phyloP scores from a whole-genome alignment of 2,113 vertebrate genomes.

The Alces alces region DNA sequence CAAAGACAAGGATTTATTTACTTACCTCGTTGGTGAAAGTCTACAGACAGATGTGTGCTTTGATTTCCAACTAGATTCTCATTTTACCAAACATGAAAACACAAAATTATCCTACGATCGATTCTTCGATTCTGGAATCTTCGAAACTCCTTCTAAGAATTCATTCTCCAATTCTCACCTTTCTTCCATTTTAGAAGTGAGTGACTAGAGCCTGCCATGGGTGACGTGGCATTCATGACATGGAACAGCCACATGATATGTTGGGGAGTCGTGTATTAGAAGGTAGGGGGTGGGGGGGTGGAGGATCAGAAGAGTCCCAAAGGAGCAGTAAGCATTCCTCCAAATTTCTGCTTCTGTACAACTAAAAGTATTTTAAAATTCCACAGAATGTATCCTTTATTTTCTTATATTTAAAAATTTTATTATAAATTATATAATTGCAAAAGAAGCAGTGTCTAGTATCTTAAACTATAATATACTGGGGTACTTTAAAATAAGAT shows the following conservation, averaged over 20 bases:
- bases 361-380: background rate
- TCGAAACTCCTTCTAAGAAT: background rate
- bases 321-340: background rate
- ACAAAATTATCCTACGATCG: background rate
- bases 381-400: background rate
- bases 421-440: background rate
- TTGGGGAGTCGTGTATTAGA: fast-evolving
- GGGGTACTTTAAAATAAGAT: background rate
- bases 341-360: background rate
- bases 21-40: fast-evolving
- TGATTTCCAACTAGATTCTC: background rate
- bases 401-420: background rate
- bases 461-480: background rate
- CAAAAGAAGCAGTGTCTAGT: background rate
- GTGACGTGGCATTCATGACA: fast-evolving
- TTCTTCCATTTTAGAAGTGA: background rate
- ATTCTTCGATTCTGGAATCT: background rate
- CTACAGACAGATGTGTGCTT: background rate
- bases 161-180: background rate
- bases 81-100: background rate
- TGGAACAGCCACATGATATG: fast-evolving
- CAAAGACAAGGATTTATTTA: no score
- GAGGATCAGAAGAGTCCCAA: background rate
- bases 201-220: background rate
- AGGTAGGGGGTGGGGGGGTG: fast-evolving